phyloP scores from a whole-genome alignment of 1,140 invertebrate genomes.

The Drosophila lacertosa region DNA sequence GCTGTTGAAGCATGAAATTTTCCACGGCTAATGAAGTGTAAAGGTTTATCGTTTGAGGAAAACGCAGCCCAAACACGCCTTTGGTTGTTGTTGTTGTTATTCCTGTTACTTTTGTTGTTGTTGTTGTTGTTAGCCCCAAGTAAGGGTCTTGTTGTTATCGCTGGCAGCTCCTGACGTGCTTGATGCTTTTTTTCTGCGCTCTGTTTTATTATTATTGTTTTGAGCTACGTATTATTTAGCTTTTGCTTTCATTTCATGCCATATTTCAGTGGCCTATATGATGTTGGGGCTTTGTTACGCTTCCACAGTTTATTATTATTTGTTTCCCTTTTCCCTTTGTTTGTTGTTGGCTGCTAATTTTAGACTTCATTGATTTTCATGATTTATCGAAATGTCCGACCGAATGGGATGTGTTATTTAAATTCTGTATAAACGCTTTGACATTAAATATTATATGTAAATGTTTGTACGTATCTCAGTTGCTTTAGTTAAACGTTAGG shows the following conservation, averaged over 20 bases:
- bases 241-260: constrained; percentile 57
- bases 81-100: constrained; percentile 7
- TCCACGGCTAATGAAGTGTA: constrained; percentile 76
- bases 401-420: constrained; percentile 4
- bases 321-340: constrained; percentile 43
- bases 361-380: constrained; percentile 76
- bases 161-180: constrained; percentile 3
- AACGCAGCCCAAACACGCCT: constrained; percentile 29
- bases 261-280: constrained; percentile 75
- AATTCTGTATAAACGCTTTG: neutral
- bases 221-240: constrained; percentile 69
- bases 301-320: constrained; percentile 80
- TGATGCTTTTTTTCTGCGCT: neutral
- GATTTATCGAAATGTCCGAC: constrained; percentile 64
- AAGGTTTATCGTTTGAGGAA: constrained; percentile 76
- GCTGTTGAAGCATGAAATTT: constrained; percentile 80
- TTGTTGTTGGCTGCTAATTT: constrained; percentile 62
- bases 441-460: neutral
- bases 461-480: too few species aligned
- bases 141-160: constrained; percentile 29
- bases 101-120: too few species aligned
- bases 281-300: constrained; percentile 54
- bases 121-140: too few species aligned
- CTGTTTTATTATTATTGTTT: constrained; percentile 77
- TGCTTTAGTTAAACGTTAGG: neutral